A percentile compares a stretch with the other conserved stretches of the same genome.
phyloP scores from a whole-genome alignment of 1,140 invertebrate genomes.

The Holotrichia oblita region DNA sequence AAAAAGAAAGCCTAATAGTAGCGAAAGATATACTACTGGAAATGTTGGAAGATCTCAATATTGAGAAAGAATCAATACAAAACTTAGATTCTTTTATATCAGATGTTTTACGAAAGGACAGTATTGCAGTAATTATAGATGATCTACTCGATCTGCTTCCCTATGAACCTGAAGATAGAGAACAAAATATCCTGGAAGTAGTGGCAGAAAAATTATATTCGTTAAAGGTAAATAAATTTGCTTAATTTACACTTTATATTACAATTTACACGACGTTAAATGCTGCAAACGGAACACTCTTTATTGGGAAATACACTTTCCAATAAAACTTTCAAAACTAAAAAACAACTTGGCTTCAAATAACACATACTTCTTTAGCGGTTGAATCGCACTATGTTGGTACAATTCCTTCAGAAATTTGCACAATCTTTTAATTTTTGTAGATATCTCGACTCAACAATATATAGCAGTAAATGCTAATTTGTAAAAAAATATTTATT shows the following conservation, averaged over 20 bases:
- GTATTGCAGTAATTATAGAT: conserved; percentile 36
- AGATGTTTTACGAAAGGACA: conserved; percentile 11
- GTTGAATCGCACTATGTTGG: no score
- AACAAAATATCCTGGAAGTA: conserved; percentile 44
- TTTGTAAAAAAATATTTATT: no score
- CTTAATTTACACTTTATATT: not conserved
- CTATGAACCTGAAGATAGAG: not conserved
- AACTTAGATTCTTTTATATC: not conserved
- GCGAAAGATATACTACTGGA: conserved; percentile 37
- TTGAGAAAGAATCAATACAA: not conserved
- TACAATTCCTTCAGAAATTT: no score
- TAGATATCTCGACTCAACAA: no score
- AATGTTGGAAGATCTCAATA: conserved; percentile 27
- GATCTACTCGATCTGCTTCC: conserved; percentile 40
- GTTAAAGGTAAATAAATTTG: conserved; percentile 39
- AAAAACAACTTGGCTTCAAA: no score
- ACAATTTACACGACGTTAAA: no score
- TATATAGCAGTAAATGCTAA: no score
- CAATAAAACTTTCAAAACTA: no score
- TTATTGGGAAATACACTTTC: no score
- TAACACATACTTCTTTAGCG: no score
- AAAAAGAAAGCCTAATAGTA: not conserved
- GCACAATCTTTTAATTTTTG: no score
- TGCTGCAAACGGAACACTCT: no score
- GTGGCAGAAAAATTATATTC: conserved; percentile 48